A percentile compares a stretch with the other conserved stretches of the same genome.
Evolutionary conservation across 2,797 vertebrate genomes (phyloP).

Genomic region (Hyperoplus immaculatus): DNA sequence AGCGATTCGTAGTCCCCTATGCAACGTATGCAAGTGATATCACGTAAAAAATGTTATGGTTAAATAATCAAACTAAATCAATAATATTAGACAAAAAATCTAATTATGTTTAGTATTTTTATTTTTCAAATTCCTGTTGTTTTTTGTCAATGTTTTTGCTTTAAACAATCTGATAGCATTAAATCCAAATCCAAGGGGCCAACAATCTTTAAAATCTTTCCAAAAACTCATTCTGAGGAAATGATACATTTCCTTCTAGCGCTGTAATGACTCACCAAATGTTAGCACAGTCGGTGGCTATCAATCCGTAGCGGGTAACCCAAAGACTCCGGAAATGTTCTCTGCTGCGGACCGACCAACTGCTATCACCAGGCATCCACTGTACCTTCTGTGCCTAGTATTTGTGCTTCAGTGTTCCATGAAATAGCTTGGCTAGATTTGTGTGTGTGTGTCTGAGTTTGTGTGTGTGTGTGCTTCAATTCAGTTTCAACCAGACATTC

Average conservation of each 20-base stretch:
- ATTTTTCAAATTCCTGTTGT: background rate
- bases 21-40: background rate
- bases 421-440: conserved; percentile 53
- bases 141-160: background rate
- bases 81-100: no score
- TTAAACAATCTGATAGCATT: conserved; percentile 4
- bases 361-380: conserved; percentile 37
- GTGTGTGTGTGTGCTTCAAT: conserved; percentile 1
- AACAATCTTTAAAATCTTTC: no score
- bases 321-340: conserved; percentile 33
- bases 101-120: background rate
- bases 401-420: conserved; percentile 63
- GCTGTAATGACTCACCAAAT: conserved; percentile 15
- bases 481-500: conserved; percentile 31
- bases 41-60: background rate
- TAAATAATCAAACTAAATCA: no score
- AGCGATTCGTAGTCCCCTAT: background rate
- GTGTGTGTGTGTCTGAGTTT: conserved; percentile 41
- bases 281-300: conserved; percentile 11
- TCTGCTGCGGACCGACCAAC: conserved; percentile 34
- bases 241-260: conserved; percentile 5
- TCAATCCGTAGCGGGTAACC: conserved; percentile 26
- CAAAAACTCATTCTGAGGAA: background rate
- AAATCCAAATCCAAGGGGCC: no score
- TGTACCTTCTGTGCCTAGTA: conserved; percentile 39